Base-by-base conservation (phyloP, 2,797 vertebrate species). In the Macrochelys suwanniensis region DNA sequence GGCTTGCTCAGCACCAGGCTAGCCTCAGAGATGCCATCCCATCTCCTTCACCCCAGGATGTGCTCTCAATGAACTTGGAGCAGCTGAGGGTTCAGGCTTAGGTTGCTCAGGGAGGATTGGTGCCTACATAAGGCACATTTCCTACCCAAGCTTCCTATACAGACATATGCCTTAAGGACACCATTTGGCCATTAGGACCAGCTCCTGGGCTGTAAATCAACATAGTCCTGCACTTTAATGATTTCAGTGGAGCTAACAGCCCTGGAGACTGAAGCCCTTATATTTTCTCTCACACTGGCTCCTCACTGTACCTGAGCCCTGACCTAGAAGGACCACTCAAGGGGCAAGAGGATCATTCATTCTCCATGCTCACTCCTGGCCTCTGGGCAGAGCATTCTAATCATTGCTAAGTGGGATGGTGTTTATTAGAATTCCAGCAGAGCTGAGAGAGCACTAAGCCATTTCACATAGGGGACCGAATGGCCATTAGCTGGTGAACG, bases 341-440 rank as follows among this genome's bases (percentile, higher is more conserved):
- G 87, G 87, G 85, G 83, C 91, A 87, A 93, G 86, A 92, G 53
- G 50, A 79, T 53, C 93, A 95, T 97, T 97, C 90, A 93, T 93
- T 97, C 92, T 84, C 85, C 25, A 88, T 93, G 82, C 45, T 89
- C 82, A 57, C 87, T 96, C 90, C 85, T 45, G 87, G 96, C 78
- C 90, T 88, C 90, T 95, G n/a, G 28, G 97, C 94, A 96, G 94
- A 92, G 96, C 89, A 91, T 93, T 86, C 90, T 96, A 96, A 95
- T 97, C 97, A 97, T 92, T 96, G 96, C 94, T 97, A 96, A 95
- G 95, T 11, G 2, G 65, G 49, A 92, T 97, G 88, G 95, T 92
- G 95, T 71, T 93, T 92, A 97, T 97, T 97, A 94, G 92, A 68
- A 16, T 94, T 59, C 87, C 96, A 96, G 95, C 90, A 89, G 94